Conservation (phyloP, 2,797 vertebrate species). For the Tadarida brasiliensis region DNA sequence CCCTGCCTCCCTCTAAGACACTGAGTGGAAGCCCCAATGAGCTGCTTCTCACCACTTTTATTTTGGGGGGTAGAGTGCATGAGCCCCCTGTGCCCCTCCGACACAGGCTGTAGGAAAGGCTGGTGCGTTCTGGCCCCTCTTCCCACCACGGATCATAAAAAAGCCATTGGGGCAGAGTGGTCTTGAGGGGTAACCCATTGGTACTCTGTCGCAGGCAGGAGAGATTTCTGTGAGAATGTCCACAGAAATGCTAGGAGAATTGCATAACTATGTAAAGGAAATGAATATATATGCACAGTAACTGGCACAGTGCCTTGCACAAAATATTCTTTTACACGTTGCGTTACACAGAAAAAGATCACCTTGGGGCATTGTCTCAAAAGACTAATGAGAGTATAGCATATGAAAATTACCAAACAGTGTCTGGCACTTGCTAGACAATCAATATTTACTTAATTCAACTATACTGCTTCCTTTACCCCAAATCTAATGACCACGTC, state of each 20-base stretch:
- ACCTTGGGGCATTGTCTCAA: background rate
- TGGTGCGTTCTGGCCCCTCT: background rate
- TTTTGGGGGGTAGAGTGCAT: background rate
- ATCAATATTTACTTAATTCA: constrained; percentile 43
- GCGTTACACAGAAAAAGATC: background rate
- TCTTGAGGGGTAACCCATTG: background rate
- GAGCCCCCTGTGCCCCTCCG: background rate
- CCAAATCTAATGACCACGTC: background rate
- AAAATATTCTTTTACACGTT: constrained; percentile 27
- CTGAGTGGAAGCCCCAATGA: background rate
- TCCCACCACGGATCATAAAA: background rate
- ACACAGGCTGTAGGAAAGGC: background rate
- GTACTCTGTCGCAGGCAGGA: background rate
- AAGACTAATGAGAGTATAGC: background rate
- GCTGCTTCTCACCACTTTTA: background rate
- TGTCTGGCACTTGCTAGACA: background rate
- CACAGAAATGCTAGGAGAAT: background rate
- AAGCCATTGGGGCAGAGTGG: background rate
- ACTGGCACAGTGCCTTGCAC: background rate
- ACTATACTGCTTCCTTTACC: background rate
- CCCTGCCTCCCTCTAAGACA: background rate
- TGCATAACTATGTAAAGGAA: background rate
- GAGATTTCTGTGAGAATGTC: background rate
- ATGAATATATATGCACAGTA: background rate
- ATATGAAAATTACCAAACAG: constrained; percentile 34